These are phyloP conservation scores for Caenorhabditis sulstoni DNA, from an alignment of 2,888 invertebrate species.

Conservation along the genomic window DNA sequence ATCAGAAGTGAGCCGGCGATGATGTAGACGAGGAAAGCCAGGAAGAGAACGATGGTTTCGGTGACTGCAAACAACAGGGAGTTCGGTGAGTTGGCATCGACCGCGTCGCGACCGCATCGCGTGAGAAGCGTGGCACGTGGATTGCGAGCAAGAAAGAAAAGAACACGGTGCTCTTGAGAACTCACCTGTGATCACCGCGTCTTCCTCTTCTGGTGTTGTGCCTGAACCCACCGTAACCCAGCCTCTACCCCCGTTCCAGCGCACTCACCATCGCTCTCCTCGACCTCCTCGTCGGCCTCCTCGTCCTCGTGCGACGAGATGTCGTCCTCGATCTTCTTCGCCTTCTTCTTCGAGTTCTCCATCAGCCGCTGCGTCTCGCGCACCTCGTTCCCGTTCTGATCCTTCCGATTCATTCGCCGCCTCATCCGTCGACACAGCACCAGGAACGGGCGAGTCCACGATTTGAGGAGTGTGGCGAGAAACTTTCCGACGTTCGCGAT, in stretches of 20 bases:
- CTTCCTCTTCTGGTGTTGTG: conserved; percentile 27
- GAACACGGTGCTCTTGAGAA: conserved; percentile 2
- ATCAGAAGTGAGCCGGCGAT: conserved; percentile 74
- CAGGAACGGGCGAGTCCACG: conserved; percentile 70
- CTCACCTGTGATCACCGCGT: conserved; percentile 36
- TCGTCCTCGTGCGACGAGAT: conserved; percentile 50
- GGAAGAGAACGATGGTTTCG: conserved; percentile 71
- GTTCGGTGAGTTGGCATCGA: not conserved
- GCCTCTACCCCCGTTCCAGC: too few species aligned
- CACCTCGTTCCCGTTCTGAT: conserved; percentile 46
- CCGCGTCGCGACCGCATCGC: too few species aligned
- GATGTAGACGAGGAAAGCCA: conserved; percentile 77
- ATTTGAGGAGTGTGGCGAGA: conserved; percentile 73
- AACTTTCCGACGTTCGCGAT: conserved; percentile 79
- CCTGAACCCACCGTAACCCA: too few species aligned
- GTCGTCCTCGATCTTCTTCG: conserved; percentile 43
- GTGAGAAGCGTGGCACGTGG: conserved; percentile 7
- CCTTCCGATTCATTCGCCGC: conserved; percentile 35
- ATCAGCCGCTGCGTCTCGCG: conserved; percentile 68
- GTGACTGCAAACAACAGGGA: conserved; percentile 39
- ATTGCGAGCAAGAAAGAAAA: conserved; percentile 11
- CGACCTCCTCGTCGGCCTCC: conserved; percentile 56
- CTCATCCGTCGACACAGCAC: conserved; percentile 33
- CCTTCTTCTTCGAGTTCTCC: conserved; percentile 67
- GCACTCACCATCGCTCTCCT: conserved; percentile 58